phyloP scores from a whole-genome alignment of 2,113 vertebrate species.

The Nanorana parkeri region DNA sequence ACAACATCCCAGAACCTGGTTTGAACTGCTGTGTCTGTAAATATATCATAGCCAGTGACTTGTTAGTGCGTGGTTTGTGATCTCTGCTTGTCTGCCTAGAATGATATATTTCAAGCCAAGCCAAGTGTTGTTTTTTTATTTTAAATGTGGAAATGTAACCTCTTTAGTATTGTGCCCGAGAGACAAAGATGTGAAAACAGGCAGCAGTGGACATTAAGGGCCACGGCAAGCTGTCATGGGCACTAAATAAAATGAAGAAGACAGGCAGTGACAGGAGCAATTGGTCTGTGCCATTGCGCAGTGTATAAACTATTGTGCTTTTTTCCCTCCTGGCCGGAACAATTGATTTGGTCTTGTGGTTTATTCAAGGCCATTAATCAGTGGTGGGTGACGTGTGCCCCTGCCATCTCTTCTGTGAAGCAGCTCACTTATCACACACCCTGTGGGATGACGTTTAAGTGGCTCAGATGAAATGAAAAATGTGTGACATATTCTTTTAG shows the following conservation, averaged over 20 bases:
- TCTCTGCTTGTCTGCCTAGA: neutral
- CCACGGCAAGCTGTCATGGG: conserved; percentile 23
- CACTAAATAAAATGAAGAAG: conserved; percentile 46
- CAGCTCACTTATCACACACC: conserved; percentile 45
- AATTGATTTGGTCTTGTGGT: conserved; percentile 53
- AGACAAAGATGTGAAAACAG: conserved; percentile 25
- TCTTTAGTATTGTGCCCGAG: neutral
- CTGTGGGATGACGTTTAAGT: conserved; percentile 27
- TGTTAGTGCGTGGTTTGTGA: neutral
- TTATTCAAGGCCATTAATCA: conserved; percentile 55
- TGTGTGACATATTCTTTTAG: neutral
- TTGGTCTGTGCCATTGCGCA: conserved; percentile 40
- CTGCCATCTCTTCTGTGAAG: conserved; percentile 44
- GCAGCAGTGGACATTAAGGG: neutral
- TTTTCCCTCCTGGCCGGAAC: conserved; percentile 50
- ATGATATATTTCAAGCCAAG: neutral
- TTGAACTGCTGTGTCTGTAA: neutral
- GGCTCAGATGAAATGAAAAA: conserved; percentile 6
- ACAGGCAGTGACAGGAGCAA: conserved; percentile 52
- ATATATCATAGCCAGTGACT: neutral
- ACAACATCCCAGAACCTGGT: neutral
- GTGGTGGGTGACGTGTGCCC: conserved; percentile 27
- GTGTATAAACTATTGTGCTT: conserved; percentile 42
- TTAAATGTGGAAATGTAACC: neutral
- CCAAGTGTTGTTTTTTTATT: neutral